Percentiles rank a stretch among this genome's conserved stretches.
These are phyloP conservation scores for Mobula hypostoma DNA, from an alignment of 2,113 vertebrate species.

Conservation along the genomic window DNA sequence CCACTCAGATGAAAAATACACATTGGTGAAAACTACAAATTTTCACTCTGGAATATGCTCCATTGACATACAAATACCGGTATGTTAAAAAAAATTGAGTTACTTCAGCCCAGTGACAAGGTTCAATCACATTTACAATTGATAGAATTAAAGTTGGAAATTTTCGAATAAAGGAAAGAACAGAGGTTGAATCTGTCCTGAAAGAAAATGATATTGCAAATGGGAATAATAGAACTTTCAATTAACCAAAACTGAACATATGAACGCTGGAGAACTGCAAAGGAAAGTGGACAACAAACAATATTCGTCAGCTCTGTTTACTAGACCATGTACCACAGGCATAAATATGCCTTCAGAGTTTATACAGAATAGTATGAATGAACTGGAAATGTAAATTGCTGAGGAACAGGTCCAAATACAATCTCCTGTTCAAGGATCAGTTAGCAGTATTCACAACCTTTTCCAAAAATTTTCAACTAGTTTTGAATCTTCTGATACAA, in stretches of 20 bases:
- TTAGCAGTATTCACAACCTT: background rate
- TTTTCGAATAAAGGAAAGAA: background rate
- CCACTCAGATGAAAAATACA: background rate
- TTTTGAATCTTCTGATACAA: background rate
- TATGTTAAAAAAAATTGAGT: conserved; percentile 42
- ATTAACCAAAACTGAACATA: background rate
- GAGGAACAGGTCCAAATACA: conserved; percentile 3
- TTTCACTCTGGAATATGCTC: background rate
- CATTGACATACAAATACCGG: conserved; percentile 36
- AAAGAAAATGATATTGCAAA: background rate
- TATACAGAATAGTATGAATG: background rate
- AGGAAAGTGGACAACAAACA: background rate
- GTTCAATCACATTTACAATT: background rate
- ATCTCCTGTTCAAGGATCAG: background rate
- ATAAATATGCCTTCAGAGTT: background rate
- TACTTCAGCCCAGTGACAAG: background rate
- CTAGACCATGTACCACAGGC: background rate
- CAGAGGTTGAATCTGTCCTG: background rate
- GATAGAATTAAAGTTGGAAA: too few species aligned
- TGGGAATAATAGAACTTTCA: background rate
- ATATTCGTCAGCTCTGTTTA: background rate
- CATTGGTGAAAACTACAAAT: background rate
- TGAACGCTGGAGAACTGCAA: background rate
- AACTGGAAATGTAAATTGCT: background rate
- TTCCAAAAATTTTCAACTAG: background rate